A percentile compares a stretch with the other conserved stretches of the same genome.
Evolutionary conservation across 2,888 invertebrate species (phyloP).

Genomic region (Trachelus iudaicus): DNA sequence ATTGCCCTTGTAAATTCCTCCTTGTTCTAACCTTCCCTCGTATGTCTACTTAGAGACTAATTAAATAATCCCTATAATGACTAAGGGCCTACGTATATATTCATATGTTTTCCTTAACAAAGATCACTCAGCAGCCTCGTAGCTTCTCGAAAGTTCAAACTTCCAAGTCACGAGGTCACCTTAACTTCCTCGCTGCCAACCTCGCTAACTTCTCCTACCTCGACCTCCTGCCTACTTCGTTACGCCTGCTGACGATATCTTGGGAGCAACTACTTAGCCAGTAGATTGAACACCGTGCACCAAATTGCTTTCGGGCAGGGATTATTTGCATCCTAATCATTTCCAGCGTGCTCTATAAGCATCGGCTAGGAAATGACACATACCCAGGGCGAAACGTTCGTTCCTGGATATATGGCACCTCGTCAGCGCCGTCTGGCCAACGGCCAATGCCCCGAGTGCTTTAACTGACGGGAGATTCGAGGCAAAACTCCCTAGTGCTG

Average conservation of each 20-base stretch:
- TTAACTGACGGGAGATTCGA: conserved; percentile 28
- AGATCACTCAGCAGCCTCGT: too few species aligned
- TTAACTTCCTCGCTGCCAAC: too few species aligned
- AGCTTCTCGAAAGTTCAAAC: too few species aligned
- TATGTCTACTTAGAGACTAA: too few species aligned
- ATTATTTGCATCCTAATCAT: conserved; percentile 51
- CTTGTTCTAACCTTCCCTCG: too few species aligned
- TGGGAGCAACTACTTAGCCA: conserved; percentile 39
- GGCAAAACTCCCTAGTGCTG: too few species aligned
- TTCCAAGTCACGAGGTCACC: too few species aligned
- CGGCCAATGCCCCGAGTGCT: conserved; percentile 47
- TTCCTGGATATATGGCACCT: conserved; percentile 33
- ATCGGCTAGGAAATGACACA: conserved; percentile 27
- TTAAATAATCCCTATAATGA: too few species aligned
- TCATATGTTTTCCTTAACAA: too few species aligned
- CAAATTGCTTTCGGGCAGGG: conserved; percentile 55
- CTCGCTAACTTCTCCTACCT: neutral
- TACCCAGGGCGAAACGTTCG: conserved; percentile 16
- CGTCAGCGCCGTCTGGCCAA: conserved; percentile 47
- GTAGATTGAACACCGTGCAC: conserved; percentile 50
- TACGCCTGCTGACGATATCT: conserved; percentile 38
- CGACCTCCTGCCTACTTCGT: conserved; percentile 16
- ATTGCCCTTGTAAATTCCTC: too few species aligned
- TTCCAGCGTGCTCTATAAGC: conserved; percentile 18
- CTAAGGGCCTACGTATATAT: too few species aligned